These are phyloP conservation scores for Kryptolebias ocellatus DNA, from an alignment of 2,797 vertebrate genomes.

Conservation along the genomic window DNA sequence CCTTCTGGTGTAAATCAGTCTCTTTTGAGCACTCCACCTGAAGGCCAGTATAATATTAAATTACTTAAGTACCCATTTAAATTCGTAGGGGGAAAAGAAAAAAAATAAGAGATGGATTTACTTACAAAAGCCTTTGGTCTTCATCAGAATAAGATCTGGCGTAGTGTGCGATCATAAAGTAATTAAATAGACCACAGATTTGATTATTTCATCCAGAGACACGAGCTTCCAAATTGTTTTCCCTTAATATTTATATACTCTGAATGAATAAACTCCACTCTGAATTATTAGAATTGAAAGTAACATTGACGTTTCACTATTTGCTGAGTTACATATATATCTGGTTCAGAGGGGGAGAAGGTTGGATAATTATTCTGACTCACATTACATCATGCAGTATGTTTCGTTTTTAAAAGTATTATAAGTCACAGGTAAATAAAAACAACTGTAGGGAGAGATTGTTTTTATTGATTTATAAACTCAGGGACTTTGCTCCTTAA, in stretches of 20 bases:
- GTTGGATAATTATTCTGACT: slow-evolving; percentile 5
- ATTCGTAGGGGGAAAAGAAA: slow-evolving; percentile 12
- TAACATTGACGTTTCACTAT: neutral
- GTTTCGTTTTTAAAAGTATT: slow-evolving; percentile 16
- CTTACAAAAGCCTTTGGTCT: slow-evolving; percentile 14
- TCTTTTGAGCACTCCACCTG: slow-evolving; percentile 11
- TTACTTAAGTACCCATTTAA: slow-evolving; percentile 29
- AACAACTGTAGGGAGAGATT: slow-evolving; percentile 16
- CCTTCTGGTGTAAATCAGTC: slow-evolving; percentile 10
- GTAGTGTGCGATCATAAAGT: neutral
- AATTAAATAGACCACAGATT: neutral
- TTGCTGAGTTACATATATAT: neutral
- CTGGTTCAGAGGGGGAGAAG: slow-evolving; percentile 8
- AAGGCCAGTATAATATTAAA: slow-evolving; percentile 22
- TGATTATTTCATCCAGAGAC: neutral
- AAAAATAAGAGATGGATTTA: neutral
- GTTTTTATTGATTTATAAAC: slow-evolving; percentile 46
- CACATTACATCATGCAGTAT: slow-evolving; percentile 5
- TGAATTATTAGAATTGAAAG: neutral
- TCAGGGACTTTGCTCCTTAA: slow-evolving; percentile 13
- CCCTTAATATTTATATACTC: neutral
- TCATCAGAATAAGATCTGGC: slow-evolving; percentile 11
- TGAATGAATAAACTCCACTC: neutral
- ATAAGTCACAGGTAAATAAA: slow-evolving; percentile 33
- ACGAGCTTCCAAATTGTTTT: neutral